These are phyloP conservation scores for Andrena dorsata DNA, from an alignment of 2,888 invertebrate genomes.

Conservation along the genomic window DNA sequence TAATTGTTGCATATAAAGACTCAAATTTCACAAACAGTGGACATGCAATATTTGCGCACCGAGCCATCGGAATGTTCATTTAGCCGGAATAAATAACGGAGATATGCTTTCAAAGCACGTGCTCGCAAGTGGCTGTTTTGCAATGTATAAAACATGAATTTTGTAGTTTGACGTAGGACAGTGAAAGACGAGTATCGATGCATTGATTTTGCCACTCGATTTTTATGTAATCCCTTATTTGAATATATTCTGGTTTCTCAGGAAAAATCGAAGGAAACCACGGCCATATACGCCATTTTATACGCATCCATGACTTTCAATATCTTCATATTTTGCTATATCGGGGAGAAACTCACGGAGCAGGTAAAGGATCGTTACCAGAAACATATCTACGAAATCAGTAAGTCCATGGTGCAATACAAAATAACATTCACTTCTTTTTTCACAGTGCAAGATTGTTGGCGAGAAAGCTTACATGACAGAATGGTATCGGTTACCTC, in stretches of 20 bases:
- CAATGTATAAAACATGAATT: neutral
- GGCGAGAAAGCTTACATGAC: constrained; percentile 71
- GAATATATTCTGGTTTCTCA: neutral
- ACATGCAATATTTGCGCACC: too few species aligned
- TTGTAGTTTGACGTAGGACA: neutral
- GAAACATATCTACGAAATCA: neutral
- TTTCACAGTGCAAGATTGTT: constrained; percentile 66
- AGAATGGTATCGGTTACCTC: constrained; percentile 70
- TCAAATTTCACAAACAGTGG: too few species aligned
- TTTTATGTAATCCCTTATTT: neutral
- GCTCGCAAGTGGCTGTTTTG: neutral
- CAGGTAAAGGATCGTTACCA: constrained; percentile 55
- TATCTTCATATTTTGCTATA: constrained; percentile 80
- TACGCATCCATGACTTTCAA: constrained; percentile 75
- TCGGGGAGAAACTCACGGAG: constrained; percentile 65
- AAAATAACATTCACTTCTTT: neutral
- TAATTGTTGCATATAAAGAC: too few species aligned
- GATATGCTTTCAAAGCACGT: too few species aligned
- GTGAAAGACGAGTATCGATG: neutral
- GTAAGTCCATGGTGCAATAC: neutral
- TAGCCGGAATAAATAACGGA: neutral
- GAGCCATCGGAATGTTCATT: too few species aligned
- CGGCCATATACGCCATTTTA: constrained; percentile 20
- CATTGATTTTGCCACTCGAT: neutral
- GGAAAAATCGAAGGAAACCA: constrained; percentile 24